These are phyloP conservation scores for fruit fly (Drosophila melanogaster) DNA, from an alignment of 1,140 invertebrate species.

Conservation along the genomic window DNA sequence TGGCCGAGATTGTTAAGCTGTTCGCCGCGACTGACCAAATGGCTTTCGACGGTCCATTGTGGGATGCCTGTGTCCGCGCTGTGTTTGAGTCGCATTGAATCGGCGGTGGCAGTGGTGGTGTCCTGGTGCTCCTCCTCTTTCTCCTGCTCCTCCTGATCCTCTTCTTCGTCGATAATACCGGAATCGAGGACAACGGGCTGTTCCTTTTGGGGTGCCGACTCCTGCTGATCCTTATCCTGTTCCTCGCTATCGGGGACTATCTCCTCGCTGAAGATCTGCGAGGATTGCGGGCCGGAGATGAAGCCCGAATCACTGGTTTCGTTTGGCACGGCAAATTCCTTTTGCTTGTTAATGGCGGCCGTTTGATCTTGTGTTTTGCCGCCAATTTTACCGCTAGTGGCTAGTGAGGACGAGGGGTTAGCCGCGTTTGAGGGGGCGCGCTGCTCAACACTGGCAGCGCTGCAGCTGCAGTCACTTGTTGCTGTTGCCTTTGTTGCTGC, in stretches of 20 bases:
- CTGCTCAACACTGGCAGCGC: constrained; percentile 66
- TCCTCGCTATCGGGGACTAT: constrained; percentile 36
- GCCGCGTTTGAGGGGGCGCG: constrained; percentile 32
- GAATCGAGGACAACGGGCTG: constrained; percentile 62
- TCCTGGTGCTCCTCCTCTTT: constrained; percentile 21
- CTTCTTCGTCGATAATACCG: constrained; percentile 70
- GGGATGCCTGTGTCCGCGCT: constrained; percentile 60
- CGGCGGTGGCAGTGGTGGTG: constrained; percentile 9
- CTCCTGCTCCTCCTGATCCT: constrained; percentile 26
- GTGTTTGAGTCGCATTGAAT: constrained; percentile 66
- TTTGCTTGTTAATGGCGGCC: constrained; percentile 65
- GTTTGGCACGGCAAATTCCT: constrained; percentile 77
- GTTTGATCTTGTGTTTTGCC: constrained; percentile 60
- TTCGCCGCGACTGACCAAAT: constrained; percentile 44
- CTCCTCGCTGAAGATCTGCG: constrained; percentile 69
- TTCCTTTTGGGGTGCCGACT: constrained; percentile 20
- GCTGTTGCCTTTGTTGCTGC: constrained; percentile 65
- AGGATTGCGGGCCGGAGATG: constrained; percentile 78
- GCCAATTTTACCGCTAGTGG: constrained; percentile 76
- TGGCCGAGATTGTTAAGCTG: constrained; percentile 65
- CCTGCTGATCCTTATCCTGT: constrained; percentile 12
- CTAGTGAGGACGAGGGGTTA: constrained; percentile 21
- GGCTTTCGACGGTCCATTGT: constrained; percentile 67
- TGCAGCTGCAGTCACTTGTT: constrained; percentile 65
- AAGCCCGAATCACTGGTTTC: constrained; percentile 85